Conservation (phyloP, 1,140 invertebrate species). For the Arctopsyche grandis region DNA sequence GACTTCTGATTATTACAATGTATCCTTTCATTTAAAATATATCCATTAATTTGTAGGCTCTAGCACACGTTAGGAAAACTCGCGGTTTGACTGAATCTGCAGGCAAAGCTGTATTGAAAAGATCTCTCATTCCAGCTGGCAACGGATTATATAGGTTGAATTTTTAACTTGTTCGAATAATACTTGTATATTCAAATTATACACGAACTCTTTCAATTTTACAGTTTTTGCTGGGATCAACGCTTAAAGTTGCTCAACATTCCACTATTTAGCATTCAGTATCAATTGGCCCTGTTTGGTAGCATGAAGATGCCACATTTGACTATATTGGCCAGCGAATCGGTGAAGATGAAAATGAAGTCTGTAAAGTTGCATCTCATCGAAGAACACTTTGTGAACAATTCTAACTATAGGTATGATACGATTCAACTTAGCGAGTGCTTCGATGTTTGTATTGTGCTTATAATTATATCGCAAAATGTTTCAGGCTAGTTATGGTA, state of each 20-base stretch:
- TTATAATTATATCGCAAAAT: too few species aligned
- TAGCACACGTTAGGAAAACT: constrained; percentile 41
- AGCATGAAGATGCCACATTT: constrained; percentile 44
- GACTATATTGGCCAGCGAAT: constrained; percentile 35
- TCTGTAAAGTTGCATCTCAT: constrained; percentile 9
- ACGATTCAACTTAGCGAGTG: too few species aligned
- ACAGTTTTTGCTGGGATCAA: constrained; percentile 52
- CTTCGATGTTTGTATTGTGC: too few species aligned
- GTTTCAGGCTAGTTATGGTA: constrained; percentile 41
- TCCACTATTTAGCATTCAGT: constrained; percentile 33
- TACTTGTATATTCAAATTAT: background rate
- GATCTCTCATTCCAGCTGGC: constrained; percentile 37
- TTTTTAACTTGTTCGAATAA: background rate
- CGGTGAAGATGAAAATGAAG: background rate
- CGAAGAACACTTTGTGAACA: constrained; percentile 34
- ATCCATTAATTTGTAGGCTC: constrained; percentile 37
- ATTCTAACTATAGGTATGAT: constrained; percentile 43
- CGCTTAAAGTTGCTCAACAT: constrained; percentile 31
- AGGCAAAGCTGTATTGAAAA: constrained; percentile 27
- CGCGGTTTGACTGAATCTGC: constrained; percentile 45
- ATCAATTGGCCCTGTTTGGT: constrained; percentile 39
- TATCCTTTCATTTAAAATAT: too few species aligned
- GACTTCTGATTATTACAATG: too few species aligned
- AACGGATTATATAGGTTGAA: constrained; percentile 43
- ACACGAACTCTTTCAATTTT: background rate